These are phyloP conservation scores for Elephas maximus DNA, from an alignment of 2,113 vertebrate genomes.

Conservation along the genomic window DNA sequence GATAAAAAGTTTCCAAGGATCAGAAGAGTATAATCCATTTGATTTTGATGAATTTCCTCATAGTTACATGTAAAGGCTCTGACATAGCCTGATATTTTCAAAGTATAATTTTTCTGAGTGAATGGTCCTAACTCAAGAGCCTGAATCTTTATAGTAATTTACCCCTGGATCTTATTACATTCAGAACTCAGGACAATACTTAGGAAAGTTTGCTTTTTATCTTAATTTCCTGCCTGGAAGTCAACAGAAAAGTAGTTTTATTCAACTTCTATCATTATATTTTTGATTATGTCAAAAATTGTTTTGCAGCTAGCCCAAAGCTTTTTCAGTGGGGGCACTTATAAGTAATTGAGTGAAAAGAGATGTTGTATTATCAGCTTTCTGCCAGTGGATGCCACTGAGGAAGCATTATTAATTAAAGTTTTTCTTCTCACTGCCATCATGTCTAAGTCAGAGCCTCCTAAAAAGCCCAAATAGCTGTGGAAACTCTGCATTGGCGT, in stretches of 20 bases:
- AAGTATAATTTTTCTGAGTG: not conserved
- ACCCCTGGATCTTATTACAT: not conserved
- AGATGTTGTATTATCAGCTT: not conserved
- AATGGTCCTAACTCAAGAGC: not conserved
- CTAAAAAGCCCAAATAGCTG: too few relatives aligned
- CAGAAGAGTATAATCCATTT: not conserved
- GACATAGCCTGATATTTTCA: not conserved
- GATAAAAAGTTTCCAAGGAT: not conserved
- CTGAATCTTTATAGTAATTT: not conserved
- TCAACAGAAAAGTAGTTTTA: not conserved
- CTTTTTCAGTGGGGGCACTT: not conserved
- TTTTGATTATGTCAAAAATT: conserved; percentile 18
- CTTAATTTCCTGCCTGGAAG: not conserved
- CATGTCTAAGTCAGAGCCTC: too few relatives aligned
- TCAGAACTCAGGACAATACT: not conserved
- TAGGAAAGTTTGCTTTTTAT: not conserved
- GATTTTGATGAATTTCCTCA: not conserved
- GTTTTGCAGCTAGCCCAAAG: not conserved
- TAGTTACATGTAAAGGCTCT: not conserved
- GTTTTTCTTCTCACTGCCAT: too few relatives aligned
- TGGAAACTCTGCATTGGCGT: too few relatives aligned
- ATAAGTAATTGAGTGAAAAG: not conserved
- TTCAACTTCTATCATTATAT: not conserved
- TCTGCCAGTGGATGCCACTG: too few relatives aligned
- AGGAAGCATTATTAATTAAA: too few relatives aligned